These are phyloP conservation scores for Papilio xuthus DNA, from an alignment of 1,140 invertebrate species.

Conservation along the genomic window DNA sequence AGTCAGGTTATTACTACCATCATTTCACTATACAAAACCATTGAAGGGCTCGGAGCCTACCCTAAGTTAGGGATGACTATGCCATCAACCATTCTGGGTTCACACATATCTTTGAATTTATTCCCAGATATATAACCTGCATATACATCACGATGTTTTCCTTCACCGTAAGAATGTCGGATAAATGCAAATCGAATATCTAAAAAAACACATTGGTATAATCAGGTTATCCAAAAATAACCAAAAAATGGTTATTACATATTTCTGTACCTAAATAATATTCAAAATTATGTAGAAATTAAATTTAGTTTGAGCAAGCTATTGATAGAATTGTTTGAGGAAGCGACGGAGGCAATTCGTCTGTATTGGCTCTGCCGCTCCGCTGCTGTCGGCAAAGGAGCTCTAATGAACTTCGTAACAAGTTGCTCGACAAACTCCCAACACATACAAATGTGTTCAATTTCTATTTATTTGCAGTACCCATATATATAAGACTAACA, in stretches of 20 bases:
- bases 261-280: not conserved
- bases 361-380: slow-evolving; percentile 16
- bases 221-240: not conserved
- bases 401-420: slow-evolving; percentile 23
- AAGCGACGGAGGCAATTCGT: not conserved
- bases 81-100: no score
- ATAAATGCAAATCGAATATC: no score
- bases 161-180: no score
- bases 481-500: not conserved
- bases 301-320: not conserved
- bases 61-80: no score
- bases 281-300: not conserved
- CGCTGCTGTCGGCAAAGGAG: slow-evolving; percentile 8
- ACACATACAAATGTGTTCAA: not conserved
- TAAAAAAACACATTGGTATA: no score
- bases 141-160: no score
- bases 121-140: no score
- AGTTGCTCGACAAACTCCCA: not conserved
- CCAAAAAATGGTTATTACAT: not conserved
- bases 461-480: slow-evolving; percentile 17
- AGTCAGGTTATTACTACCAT: no score
- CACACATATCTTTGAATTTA: no score
- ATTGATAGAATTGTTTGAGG: not conserved
- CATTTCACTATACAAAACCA: no score
- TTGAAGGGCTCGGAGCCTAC: no score